A percentile compares a stretch with the other conserved stretches of the same genome.
Conservation (phyloP, 2,113 vertebrate species). For the Serilophus lunatus region DNA sequence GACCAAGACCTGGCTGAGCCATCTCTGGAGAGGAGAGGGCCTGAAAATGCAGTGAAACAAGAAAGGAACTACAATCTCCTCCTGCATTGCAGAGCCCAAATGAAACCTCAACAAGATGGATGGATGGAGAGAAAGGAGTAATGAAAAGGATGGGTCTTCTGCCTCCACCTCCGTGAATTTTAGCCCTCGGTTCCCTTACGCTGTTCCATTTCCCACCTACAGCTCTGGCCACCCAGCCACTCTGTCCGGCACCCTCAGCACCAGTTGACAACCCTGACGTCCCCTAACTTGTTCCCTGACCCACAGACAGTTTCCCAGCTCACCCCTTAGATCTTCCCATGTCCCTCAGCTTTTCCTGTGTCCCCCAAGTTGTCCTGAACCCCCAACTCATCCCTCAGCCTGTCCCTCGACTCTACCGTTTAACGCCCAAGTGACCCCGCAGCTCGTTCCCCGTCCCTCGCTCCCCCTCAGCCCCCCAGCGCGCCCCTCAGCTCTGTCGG, state of each 20-base stretch:
- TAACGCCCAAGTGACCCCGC: neutral
- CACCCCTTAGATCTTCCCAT: neutral
- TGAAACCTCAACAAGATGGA: neutral
- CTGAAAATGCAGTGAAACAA: neutral
- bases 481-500: neutral
- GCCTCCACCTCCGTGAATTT: neutral
- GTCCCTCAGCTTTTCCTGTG: too few relatives aligned
- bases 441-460: neutral
- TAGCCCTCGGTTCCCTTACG: accelerated
- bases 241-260: neutral
- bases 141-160: neutral
- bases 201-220: neutral
- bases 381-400: neutral
- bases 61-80: neutral
- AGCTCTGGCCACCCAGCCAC: neutral
- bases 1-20: neutral
- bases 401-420: accelerated
- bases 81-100: accelerated
- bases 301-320: neutral
- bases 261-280: neutral
- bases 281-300: neutral
- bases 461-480: neutral
- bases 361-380: too few relatives aligned
- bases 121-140: neutral
- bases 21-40: neutral